Percentiles rank a stretch among this genome's conserved stretches.
Evolutionary conservation across 2,888 invertebrate genomes (phyloP).

Genomic region (Abrostola tripartita): DNA sequence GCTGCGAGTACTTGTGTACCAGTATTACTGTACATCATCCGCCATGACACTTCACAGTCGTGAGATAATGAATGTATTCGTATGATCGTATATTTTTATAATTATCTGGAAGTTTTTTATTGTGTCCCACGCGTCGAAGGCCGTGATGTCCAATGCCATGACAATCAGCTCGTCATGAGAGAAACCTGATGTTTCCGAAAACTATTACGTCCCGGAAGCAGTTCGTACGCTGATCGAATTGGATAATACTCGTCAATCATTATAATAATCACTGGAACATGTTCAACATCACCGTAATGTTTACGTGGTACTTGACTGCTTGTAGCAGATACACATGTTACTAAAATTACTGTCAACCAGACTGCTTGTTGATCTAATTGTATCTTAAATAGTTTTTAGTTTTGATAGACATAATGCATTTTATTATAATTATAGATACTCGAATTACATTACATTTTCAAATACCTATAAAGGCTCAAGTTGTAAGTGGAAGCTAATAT

Average conservation of each 20-base stretch:
- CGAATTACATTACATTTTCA: no score
- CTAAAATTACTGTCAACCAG: not conserved
- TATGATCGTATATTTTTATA: slow-evolving; percentile 28
- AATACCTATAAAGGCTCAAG: not conserved
- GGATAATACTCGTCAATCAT: slow-evolving; percentile 33
- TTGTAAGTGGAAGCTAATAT: not conserved
- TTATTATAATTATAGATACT: no score
- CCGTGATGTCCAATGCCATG: slow-evolving; percentile 61
- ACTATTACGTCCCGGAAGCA: slow-evolving; percentile 57
- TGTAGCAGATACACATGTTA: no score
- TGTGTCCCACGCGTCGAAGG: slow-evolving; percentile 60
- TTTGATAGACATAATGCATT: no score
- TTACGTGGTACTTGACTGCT: not conserved
- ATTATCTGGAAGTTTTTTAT: slow-evolving; percentile 15
- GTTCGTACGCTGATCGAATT: slow-evolving; percentile 33
- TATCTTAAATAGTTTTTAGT: not conserved
- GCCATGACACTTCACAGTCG: slow-evolving; percentile 19
- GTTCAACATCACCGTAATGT: not conserved
- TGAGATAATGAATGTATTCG: slow-evolving; percentile 39
- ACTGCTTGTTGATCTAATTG: not conserved
- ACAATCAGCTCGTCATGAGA: slow-evolving; percentile 51
- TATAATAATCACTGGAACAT: not conserved
- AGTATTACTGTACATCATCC: slow-evolving; percentile 16
- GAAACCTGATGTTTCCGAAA: slow-evolving; percentile 61
- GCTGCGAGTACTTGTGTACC: slow-evolving; percentile 3